Evolutionary conservation across 2,888 invertebrate genomes (phyloP).

Genomic region (Anthophora plumipes): DNA sequence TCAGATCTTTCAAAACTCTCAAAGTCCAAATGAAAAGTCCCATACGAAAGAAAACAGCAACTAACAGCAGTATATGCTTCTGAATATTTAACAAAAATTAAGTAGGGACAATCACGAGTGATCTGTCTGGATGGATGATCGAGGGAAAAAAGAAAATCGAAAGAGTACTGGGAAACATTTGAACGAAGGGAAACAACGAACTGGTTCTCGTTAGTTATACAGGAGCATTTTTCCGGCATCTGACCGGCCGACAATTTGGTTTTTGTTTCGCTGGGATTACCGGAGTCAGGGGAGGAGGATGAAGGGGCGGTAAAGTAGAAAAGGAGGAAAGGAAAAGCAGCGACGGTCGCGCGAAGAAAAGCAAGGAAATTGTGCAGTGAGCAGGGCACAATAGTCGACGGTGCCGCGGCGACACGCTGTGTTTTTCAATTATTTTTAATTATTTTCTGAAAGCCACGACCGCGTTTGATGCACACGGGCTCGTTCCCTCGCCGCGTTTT

Average conservation of each 20-base stretch:
- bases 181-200: neutral
- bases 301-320: too few species aligned
- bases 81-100: too few species aligned
- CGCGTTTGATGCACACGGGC: constrained; percentile 65
- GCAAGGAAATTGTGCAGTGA: constrained; percentile 67
- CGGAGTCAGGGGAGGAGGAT: constrained; percentile 24
- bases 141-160: neutral
- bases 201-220: constrained; percentile 49
- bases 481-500: constrained; percentile 17
- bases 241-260: constrained; percentile 62
- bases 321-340: neutral
- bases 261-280: constrained; percentile 69
- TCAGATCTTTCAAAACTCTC: too few species aligned
- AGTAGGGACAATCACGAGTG: neutral
- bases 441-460: constrained; percentile 72
- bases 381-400: constrained; percentile 59
- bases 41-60: too few species aligned
- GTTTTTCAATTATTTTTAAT: constrained; percentile 76
- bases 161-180: too few species aligned
- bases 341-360: constrained; percentile 28
- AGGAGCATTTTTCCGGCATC: constrained; percentile 32
- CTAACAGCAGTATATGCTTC: too few species aligned
- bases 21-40: too few species aligned
- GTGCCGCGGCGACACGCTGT: constrained; percentile 52
- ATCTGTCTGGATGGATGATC: neutral